phyloP scores from a whole-genome alignment of 2,797 vertebrate genomes.

The Anas acuta region DNA sequence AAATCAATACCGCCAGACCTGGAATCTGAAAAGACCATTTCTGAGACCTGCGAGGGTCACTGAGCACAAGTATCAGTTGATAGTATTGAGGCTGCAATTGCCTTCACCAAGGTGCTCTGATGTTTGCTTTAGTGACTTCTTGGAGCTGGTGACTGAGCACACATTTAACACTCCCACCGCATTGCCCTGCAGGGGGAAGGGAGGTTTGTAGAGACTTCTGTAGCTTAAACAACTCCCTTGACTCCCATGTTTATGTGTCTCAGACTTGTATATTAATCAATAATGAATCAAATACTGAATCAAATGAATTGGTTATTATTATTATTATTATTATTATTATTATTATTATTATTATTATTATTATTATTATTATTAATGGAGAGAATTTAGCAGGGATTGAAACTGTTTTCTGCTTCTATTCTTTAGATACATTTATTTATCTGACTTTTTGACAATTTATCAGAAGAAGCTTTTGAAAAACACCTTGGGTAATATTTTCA shows the following conservation, averaged over 20 bases:
- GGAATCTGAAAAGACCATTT: slow-evolving; percentile 79
- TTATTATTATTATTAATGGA: background rate
- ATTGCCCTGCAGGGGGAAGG: background rate
- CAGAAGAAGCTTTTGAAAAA: background rate
- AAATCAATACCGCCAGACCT: slow-evolving; percentile 82
- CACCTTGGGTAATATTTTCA: slow-evolving; percentile 8
- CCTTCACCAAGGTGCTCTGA: slow-evolving; percentile 72
- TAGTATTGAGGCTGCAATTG: slow-evolving; percentile 69
- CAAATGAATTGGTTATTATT: slow-evolving; percentile 36
- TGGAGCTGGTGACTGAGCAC: slow-evolving; percentile 72
- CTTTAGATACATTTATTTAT: background rate
- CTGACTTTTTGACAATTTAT: slow-evolving; percentile 43
- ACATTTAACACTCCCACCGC: slow-evolving; percentile 70
- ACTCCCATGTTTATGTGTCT: fast-evolving
- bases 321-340: background rate
- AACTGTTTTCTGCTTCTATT: slow-evolving; percentile 5
- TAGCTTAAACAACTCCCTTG: background rate
- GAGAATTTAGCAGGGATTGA: background rate
- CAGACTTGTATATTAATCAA: slow-evolving; percentile 29
- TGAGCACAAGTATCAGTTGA: slow-evolving; percentile 73
- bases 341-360: background rate
- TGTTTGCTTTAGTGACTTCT: slow-evolving; percentile 83
- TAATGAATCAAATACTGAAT: slow-evolving; percentile 12
- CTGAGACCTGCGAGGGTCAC: slow-evolving; percentile 80
- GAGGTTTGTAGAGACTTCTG: slow-evolving; percentile 16